A percentile compares a stretch with the other conserved stretches of the same genome.
Evolutionary conservation across 1,140 invertebrate species (phyloP).

Genomic region (Pomacea maculata): DNA sequence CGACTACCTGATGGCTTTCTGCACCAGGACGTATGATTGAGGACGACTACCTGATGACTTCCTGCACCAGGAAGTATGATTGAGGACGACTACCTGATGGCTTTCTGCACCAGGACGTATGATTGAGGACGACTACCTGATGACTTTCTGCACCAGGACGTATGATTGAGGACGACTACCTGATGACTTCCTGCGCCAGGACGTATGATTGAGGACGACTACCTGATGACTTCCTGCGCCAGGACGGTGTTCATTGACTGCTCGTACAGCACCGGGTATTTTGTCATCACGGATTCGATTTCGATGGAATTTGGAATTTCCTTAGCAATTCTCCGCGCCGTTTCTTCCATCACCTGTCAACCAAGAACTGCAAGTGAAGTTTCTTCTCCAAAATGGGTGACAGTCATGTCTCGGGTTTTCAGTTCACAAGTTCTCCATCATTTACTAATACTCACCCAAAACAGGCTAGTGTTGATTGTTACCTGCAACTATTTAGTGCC

Average conservation of each 20-base stretch:
- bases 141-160: constrained; percentile 50
- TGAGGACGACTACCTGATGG: no score
- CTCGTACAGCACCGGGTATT: constrained; percentile 66
- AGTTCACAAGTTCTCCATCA: no score
- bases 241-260: constrained; percentile 69
- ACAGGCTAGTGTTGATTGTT: no score
- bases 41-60: constrained; percentile 62
- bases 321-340: constrained; percentile 63
- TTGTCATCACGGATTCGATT: constrained; percentile 63
- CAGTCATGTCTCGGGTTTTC: no score
- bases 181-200: no score
- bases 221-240: constrained; percentile 66
- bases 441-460: no score
- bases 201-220: background rate
- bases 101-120: no score
- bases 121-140: constrained; percentile 51
- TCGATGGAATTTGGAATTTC: constrained; percentile 70
- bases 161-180: no score
- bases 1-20: no score
- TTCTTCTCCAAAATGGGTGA: no score
- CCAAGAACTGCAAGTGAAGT: background rate
- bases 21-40: background rate
- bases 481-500: no score
- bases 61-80: constrained; percentile 57
- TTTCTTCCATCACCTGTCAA: constrained; percentile 62